Conservation (phyloP, 2,797 vertebrate species). For the Sparus aurata region DNA sequence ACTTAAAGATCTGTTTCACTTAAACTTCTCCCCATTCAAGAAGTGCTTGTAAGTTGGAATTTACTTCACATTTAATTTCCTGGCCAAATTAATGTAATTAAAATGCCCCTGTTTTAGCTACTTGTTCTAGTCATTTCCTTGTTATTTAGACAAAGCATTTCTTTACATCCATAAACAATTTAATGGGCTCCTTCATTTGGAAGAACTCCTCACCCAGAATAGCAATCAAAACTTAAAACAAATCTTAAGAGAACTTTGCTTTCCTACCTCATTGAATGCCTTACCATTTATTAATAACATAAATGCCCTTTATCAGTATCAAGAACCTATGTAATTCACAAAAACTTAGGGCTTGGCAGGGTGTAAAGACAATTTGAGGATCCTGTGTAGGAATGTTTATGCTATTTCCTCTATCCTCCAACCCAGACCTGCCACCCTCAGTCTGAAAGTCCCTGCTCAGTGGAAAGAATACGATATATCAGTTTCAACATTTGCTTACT, state of each 20-base stretch:
- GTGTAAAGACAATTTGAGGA: not conserved
- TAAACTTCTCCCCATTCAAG: no score
- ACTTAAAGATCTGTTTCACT: no score
- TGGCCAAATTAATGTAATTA: no score
- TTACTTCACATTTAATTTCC: no score
- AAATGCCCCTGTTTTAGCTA: constrained; percentile 1
- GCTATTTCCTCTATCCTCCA: not conserved
- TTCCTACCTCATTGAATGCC: not conserved
- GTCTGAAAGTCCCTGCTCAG: no score
- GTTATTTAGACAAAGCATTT: constrained; percentile 3
- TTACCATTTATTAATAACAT: constrained; percentile 10
- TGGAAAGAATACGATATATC: no score
- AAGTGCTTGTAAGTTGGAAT: no score
- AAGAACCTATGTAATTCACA: not conserved
- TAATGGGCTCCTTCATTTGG: constrained; percentile 16
- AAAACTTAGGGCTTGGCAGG: not conserved
- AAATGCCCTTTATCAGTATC: not conserved
- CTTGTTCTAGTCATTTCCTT: constrained; percentile 14
- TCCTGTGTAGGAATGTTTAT: not conserved
- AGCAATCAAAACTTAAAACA: not conserved
- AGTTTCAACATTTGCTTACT: no score
- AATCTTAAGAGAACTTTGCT: constrained; percentile 2
- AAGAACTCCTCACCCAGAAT: constrained; percentile 3
- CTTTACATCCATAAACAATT: constrained; percentile 20
- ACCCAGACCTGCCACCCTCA: no score